phyloP scores from a whole-genome alignment of 2,888 invertebrate species.

The Nemoura dubitans region DNA sequence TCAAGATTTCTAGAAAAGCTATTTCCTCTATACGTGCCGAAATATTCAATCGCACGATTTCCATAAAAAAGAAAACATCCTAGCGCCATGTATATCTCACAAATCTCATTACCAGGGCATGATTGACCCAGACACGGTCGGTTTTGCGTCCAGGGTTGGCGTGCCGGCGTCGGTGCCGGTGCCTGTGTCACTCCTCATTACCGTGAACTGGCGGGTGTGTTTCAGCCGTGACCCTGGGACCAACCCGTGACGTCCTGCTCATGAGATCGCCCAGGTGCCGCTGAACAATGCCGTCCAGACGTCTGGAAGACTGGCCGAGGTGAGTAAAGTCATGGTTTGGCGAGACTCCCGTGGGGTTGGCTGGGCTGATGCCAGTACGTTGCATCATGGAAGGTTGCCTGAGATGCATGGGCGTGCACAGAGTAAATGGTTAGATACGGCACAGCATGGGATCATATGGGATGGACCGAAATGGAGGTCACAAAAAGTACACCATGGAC shows the following conservation, averaged over 20 bases:
- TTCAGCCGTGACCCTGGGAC: not conserved
- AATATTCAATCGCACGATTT: conserved; percentile 1
- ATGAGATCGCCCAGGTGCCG: not conserved
- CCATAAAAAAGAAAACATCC: not conserved
- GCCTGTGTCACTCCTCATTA: not conserved
- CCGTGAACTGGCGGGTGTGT: not conserved
- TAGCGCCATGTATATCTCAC: not conserved
- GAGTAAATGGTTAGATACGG: too few species aligned
- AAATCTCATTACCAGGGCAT: not conserved
- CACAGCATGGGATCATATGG: too few species aligned
- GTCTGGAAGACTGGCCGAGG: not conserved
- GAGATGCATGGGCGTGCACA: too few species aligned
- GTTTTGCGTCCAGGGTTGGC: not conserved
- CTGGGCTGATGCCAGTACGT: too few species aligned
- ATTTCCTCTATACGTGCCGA: not conserved
- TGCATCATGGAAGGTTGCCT: too few species aligned
- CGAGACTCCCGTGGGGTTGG: too few species aligned
- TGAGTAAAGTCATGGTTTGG: not conserved
- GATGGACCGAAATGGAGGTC: too few species aligned
- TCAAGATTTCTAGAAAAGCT: not conserved
- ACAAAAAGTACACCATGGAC: too few species aligned
- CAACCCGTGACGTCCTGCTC: not conserved
- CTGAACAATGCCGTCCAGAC: not conserved
- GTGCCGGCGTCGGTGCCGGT: not conserved
- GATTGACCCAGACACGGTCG: not conserved